Percentiles rank a stretch among this genome's conserved stretches.
Evolutionary conservation across 2,797 vertebrate genomes (phyloP).

Genomic region (Dromococcyx pavoninus): DNA sequence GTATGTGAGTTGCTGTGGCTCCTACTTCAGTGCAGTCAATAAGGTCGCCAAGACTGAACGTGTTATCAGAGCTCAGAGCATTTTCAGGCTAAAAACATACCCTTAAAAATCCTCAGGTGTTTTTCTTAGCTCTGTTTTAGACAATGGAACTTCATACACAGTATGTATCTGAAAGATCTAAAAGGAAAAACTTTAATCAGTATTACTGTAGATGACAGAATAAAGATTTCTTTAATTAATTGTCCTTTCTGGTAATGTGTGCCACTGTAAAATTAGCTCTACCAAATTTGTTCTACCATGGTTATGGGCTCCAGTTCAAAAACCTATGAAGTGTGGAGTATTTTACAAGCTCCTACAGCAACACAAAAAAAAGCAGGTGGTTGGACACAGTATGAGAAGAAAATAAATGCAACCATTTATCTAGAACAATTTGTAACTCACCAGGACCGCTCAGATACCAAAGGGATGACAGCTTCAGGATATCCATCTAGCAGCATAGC

Average conservation of each 20-base stretch:
- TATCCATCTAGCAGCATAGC: neutral
- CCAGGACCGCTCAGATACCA: slow-evolving; percentile 43
- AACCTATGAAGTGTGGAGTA: slow-evolving; percentile 69
- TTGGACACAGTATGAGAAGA: slow-evolving; percentile 70
- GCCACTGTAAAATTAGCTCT: slow-evolving; percentile 75
- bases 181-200: slow-evolving; percentile 68
- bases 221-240: slow-evolving; percentile 77
- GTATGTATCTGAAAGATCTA: slow-evolving; percentile 42
- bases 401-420: slow-evolving; percentile 75
- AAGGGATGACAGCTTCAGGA: slow-evolving; percentile 37
- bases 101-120: slow-evolving; percentile 40
- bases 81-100: slow-evolving; percentile 19
- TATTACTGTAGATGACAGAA: slow-evolving; percentile 67
- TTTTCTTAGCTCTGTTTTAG: slow-evolving; percentile 57
- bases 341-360: slow-evolving; percentile 76
- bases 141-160: slow-evolving; percentile 8
- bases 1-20: neutral
- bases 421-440: slow-evolving; percentile 69
- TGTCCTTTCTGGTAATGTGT: slow-evolving; percentile 76
- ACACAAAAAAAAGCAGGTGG: slow-evolving; percentile 71
- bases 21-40: neutral
- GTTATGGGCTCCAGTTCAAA: slow-evolving; percentile 75
- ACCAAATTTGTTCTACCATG: slow-evolving; percentile 76
- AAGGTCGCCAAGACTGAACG: neutral
- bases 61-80: neutral